Conservation (phyloP, 2,888 invertebrate species). For the Vesta saturnalis region DNA sequence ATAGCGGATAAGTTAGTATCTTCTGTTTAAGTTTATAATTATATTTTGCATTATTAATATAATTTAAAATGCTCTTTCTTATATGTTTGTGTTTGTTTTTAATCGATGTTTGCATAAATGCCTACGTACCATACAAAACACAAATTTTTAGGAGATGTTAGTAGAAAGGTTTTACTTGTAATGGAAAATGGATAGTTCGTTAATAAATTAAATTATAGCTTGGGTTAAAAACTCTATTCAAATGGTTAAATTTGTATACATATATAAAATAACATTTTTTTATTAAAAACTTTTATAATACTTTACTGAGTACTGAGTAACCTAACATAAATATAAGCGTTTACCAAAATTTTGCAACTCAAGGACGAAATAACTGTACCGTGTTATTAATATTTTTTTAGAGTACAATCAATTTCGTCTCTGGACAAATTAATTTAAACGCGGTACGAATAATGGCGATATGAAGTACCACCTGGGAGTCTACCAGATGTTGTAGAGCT, state of each 20-base stretch:
- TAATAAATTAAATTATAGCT: background rate
- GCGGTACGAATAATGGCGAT: constrained; percentile 89
- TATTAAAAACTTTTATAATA: constrained; percentile 12
- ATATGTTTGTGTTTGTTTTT: constrained; percentile 28
- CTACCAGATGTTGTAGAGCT: constrained; percentile 81
- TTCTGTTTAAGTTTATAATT: too few relatives aligned
- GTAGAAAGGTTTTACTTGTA: constrained; percentile 19
- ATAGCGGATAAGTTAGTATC: constrained; percentile 37
- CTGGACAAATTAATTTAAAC: constrained; percentile 67
- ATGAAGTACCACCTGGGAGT: constrained; percentile 83
- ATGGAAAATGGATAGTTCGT: background rate
- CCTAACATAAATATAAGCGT: background rate
- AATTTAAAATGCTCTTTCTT: background rate
- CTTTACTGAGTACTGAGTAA: background rate
- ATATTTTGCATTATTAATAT: constrained; percentile 6
- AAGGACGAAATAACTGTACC: constrained; percentile 11
- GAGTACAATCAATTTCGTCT: constrained; percentile 1
- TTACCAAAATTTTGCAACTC: constrained; percentile 10
- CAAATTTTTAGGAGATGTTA: background rate
- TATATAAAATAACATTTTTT: constrained; percentile 21
- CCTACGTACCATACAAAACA: too few relatives aligned
- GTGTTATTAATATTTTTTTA: background rate
- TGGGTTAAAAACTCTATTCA: constrained; percentile 3
- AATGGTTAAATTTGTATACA: constrained; percentile 20
- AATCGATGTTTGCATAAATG: constrained; percentile 13